Conservation (phyloP, 1,140 invertebrate genomes). For the Caenorhabditis briggsae region DNA sequence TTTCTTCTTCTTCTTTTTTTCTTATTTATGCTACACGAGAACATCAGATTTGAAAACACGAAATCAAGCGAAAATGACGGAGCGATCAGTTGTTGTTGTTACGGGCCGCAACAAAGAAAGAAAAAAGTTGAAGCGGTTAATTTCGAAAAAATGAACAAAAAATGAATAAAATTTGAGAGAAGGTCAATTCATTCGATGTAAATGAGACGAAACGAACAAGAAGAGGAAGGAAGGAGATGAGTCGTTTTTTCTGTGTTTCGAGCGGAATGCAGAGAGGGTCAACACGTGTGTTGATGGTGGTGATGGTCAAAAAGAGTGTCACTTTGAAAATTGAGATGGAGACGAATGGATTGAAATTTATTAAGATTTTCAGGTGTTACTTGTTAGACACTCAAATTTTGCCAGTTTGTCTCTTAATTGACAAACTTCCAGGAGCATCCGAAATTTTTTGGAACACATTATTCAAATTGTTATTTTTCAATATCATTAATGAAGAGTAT, state of each 20-base stretch:
- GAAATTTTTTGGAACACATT: no score
- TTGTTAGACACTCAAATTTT: not conserved
- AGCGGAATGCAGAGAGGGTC: constrained; percentile 28
- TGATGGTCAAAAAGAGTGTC: not conserved
- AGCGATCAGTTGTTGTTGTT: not conserved
- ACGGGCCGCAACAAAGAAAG: not conserved
- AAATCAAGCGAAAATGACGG: constrained; percentile 37
- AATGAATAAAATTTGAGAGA: not conserved
- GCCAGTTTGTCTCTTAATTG: no score
- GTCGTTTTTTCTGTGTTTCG: not conserved
- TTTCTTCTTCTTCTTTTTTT: constrained; percentile 11
- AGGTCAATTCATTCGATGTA: constrained; percentile 44
- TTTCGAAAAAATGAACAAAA: constrained; percentile 20
- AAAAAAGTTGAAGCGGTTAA: constrained; percentile 37
- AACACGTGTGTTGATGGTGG: not conserved
- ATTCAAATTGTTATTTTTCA: no score
- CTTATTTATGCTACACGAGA: not conserved
- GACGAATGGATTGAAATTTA: not conserved
- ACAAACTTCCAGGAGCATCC: no score
- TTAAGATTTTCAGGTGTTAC: not conserved
- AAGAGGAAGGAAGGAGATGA: not conserved
- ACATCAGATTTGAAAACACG: constrained; percentile 30
- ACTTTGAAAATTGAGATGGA: constrained; percentile 7
- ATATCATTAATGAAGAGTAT: no score
- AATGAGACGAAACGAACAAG: constrained; percentile 48